Evolutionary conservation across 1,140 invertebrate genomes (phyloP).

Genomic region (Microplitis demolitor): DNA sequence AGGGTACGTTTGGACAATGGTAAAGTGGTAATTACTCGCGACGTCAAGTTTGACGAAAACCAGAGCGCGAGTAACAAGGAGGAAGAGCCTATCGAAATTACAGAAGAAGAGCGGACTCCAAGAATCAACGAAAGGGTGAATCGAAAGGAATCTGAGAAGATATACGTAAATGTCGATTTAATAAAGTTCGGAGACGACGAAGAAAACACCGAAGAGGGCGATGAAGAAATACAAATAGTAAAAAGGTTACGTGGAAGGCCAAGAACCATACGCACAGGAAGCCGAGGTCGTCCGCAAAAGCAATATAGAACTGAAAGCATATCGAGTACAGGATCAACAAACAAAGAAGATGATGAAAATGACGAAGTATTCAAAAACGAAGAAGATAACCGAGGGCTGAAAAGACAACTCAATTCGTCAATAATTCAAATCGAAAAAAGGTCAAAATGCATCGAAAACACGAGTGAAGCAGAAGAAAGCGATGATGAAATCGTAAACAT

Average conservation of each 20-base stretch:
- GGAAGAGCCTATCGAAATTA: not conserved
- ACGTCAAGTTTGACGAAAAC: too few relatives aligned
- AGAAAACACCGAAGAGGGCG: not conserved
- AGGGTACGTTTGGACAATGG: too few relatives aligned
- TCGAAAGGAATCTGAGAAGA: not conserved
- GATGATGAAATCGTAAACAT: not conserved
- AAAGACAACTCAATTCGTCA: too few relatives aligned
- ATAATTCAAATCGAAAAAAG: too few relatives aligned
- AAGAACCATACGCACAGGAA: not conserved
- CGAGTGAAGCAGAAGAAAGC: not conserved
- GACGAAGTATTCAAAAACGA: not conserved
- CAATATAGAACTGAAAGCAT: not conserved
- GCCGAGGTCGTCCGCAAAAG: not conserved
- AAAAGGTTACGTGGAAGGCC: not conserved
- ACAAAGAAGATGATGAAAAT: not conserved
- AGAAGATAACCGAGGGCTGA: too few relatives aligned
- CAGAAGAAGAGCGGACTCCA: not conserved
- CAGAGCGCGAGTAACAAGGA: too few relatives aligned
- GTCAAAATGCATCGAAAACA: not conserved
- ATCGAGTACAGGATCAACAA: not conserved
- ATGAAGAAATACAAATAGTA: not conserved
- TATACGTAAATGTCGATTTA: not conserved
- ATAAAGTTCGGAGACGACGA: not conserved
- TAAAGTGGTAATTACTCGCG: too few relatives aligned
- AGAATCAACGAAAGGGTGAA: not conserved